Conservation (phyloP, 2,113 vertebrate genomes). For the Onychostruthus taczanowskii region DNA sequence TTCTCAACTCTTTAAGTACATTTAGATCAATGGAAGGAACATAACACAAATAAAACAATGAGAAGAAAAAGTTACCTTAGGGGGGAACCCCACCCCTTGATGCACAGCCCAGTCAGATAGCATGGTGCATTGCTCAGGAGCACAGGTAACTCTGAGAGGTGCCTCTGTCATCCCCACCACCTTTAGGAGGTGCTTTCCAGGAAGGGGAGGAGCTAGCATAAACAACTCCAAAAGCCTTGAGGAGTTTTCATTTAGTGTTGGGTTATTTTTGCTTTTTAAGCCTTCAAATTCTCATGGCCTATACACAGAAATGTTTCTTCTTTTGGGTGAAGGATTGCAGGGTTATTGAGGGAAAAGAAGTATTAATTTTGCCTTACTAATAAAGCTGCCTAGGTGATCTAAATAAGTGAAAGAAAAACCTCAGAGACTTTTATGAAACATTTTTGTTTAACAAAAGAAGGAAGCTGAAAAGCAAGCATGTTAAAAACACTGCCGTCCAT, state of each 20-base stretch:
- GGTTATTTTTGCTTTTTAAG: background rate
- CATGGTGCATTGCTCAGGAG: background rate
- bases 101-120: background rate
- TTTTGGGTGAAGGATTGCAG: background rate
- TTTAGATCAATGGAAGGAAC: background rate
- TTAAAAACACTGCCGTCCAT: background rate
- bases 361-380: background rate
- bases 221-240: background rate
- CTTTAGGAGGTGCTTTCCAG: background rate
- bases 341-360: background rate
- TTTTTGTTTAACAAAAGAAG: background rate
- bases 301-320: accelerated
- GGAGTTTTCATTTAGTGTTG: background rate
- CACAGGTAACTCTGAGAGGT: accelerated
- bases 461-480: background rate
- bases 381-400: background rate
- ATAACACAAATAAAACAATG: accelerated
- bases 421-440: background rate
- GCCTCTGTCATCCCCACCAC: accelerated
- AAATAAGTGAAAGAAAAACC: background rate
- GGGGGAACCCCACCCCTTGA: accelerated
- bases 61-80: background rate
- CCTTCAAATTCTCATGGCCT: background rate
- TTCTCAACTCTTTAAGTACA: background rate
- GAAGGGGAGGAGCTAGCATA: background rate